Evolutionary conservation across 2,888 invertebrate genomes (phyloP).

Genomic region (Trachelus tabidus): DNA sequence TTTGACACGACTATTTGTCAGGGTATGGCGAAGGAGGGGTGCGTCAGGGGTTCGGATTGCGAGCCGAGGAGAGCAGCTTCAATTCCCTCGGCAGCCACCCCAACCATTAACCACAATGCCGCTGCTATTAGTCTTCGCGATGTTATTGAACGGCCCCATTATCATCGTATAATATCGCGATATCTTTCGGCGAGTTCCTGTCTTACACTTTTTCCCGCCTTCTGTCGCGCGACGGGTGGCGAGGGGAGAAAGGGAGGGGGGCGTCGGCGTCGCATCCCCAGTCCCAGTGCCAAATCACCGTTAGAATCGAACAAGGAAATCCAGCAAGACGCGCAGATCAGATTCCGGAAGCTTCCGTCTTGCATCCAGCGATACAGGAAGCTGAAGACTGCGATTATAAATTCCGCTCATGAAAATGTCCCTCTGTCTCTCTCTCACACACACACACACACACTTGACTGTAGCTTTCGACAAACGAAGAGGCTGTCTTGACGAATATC

Average conservation of each 20-base stretch:
- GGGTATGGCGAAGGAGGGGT: slow-evolving; percentile 21
- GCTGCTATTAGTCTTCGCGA: slow-evolving; percentile 46
- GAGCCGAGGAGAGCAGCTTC: slow-evolving; percentile 28
- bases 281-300: background rate
- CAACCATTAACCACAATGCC: slow-evolving; percentile 49
- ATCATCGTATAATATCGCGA: slow-evolving; percentile 51
- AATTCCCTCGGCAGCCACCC: slow-evolving; percentile 38
- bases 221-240: no score
- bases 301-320: background rate
- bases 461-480: slow-evolving; percentile 19
- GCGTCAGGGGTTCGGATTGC: background rate
- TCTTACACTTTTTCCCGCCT: no score
- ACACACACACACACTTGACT: background rate
- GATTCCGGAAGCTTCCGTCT: background rate
- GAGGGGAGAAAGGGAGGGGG: no score
- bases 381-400: slow-evolving; percentile 49
- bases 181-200: slow-evolving; percentile 35
- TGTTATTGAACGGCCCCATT: slow-evolving; percentile 49
- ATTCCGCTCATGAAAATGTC: slow-evolving; percentile 49
- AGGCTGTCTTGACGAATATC: slow-evolving; percentile 13
- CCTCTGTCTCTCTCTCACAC: background rate
- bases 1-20: slow-evolving; percentile 44
- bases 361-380: slow-evolving; percentile 17
- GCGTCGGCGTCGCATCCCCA: background rate
- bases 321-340: no score